phyloP scores from a whole-genome alignment of 2,888 invertebrate genomes.

The Nomada goodeniana region DNA sequence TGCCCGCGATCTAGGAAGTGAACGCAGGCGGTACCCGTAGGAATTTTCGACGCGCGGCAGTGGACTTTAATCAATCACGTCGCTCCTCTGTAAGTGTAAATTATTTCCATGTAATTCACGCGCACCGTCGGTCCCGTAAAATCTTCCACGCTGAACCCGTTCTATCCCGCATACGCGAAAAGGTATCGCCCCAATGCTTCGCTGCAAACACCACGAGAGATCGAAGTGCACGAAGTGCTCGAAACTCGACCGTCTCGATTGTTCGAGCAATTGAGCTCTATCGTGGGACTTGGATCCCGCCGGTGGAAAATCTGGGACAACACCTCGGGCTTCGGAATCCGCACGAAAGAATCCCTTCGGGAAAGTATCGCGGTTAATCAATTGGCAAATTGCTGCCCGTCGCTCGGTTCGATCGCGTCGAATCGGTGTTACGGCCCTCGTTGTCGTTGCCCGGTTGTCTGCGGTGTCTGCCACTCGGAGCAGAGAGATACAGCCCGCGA shows the following conservation, averaged over 20 bases:
- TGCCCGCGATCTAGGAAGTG: neutral
- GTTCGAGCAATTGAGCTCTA: neutral
- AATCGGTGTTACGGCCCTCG: constrained; percentile 24
- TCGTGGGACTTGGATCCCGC: constrained; percentile 31
- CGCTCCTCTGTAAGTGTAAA: no score
- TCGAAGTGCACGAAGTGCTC: neutral
- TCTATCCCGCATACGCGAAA: neutral
- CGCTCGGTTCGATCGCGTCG: constrained; percentile 69
- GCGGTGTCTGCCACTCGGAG: constrained; percentile 64
- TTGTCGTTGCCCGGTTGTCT: constrained; percentile 45
- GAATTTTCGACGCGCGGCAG: neutral
- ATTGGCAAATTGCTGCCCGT: constrained; percentile 79
- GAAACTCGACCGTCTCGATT: no score
- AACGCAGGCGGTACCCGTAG: neutral
- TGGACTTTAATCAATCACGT: no score
- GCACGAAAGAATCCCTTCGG: constrained; percentile 24
- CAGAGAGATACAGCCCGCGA: constrained; percentile 60
- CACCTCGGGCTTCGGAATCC: constrained; percentile 46
- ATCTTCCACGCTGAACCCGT: no score
- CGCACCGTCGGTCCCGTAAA: no score
- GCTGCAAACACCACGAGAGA: neutral
- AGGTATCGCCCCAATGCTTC: neutral
- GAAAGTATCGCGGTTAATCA: constrained; percentile 71
- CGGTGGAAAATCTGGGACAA: constrained; percentile 40
- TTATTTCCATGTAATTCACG: no score